Conservation (phyloP, 35 echinoderm and acorn worm genomes). For the Amphiura filiformis region DNA sequence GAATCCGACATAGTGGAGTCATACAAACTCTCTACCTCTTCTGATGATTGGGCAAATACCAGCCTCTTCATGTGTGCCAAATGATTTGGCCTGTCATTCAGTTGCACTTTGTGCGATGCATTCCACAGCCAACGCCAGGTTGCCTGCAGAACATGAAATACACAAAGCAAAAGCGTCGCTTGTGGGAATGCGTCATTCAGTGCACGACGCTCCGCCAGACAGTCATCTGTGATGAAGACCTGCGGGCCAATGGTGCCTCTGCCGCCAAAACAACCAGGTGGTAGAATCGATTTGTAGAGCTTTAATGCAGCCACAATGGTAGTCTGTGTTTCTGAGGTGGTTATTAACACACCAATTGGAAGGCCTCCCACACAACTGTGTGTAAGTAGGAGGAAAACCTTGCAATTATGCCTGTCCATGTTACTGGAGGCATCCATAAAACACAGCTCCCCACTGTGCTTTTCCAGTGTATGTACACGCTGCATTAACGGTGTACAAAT, state of each 20-base stretch:
- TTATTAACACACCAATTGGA: conserved; percentile 68
- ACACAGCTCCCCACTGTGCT: conserved; percentile 34
- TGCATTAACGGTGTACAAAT: conserved; percentile 38
- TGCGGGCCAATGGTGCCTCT: conserved; percentile 41
- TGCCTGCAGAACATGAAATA: conserved; percentile 70
- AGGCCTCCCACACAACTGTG: conserved; percentile 61
- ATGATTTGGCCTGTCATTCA: conserved; percentile 1
- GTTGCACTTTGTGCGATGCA: conserved; percentile 19
- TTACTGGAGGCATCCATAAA: conserved; percentile 63
- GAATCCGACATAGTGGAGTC: conserved; percentile 3
- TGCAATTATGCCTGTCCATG: conserved; percentile 38
- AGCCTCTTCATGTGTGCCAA: conserved; percentile 31
- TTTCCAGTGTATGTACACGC: background rate
- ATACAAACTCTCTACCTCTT: conserved; percentile 30
- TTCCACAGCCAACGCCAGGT: conserved; percentile 82
- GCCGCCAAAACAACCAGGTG: conserved; percentile 40
- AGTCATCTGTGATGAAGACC: conserved; percentile 73
- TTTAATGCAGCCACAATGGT: conserved; percentile 30
- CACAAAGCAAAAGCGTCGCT: conserved; percentile 36
- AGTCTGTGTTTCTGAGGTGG: conserved; percentile 36
- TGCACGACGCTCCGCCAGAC: conserved; percentile 30
- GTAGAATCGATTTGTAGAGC: conserved; percentile 25
- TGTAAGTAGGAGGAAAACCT: conserved; percentile 64
- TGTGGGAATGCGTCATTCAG: conserved; percentile 45
- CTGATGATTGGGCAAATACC: conserved; percentile 26